Evolutionary conservation across 2,113 vertebrate genomes (phyloP), one percentile per base, ranked within the genome.

Genomic region (Ursus arctos): DNA sequence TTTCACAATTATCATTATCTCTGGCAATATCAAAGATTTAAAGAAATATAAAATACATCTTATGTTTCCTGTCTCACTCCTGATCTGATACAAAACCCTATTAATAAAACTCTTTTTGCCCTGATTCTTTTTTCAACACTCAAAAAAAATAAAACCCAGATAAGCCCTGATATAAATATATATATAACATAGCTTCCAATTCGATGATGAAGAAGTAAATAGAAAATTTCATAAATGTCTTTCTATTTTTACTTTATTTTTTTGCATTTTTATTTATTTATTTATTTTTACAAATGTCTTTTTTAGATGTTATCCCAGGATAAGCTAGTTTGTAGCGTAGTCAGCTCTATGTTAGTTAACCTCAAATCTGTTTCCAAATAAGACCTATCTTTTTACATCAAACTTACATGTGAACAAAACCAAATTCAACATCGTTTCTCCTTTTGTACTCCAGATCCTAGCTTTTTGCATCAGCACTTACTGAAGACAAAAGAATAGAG

Each of bases 1-100:
- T 88, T 90, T 92, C 47, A 71, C 65, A 87, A 74, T 80, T 90
- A 92, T 31, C 19, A 49, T 96, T 87, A 94, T 97, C 22, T 26
- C 24, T 74, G 57, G 8, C 89, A 90, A 76, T 90, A 74, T 59
- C 26, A 79, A 95, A 84, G 26, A 81, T 91, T 81, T 91, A 82
- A 36, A 91, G 55, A 91, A 96, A 95, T 86, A 94, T 51, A 93
- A 95, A 95, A 67, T 95, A 69, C 63, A 28, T 74, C 24, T 67
- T 91, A 31, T 10, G 28, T 84, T 53, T 71, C n/a, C 49, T 83
- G 8, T 86, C n/a, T 95, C 33, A 61, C 21, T 91, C 21, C 14
- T n/a, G 51, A 71, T n/a, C 22, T 80, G 81, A 92, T 63, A 63
- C 11, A 96, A 85, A 76, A 77, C 1, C 31, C 47, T 91, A 53